phyloP scores from a whole-genome alignment of 1,140 invertebrate species.

The Mamestra configurata region DNA sequence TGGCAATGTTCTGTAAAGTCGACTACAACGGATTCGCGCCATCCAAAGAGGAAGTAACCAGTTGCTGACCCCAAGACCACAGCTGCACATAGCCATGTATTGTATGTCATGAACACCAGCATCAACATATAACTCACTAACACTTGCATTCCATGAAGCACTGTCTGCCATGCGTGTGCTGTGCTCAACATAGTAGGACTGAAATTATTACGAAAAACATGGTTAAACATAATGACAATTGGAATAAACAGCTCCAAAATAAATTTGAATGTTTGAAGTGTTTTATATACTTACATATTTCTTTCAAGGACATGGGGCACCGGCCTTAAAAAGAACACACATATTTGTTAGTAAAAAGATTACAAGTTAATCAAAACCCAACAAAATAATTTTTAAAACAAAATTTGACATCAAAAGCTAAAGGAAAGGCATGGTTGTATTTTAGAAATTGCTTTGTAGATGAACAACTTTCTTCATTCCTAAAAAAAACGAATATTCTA shows the following conservation, averaged over 20 bases:
- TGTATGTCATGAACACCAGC: slow-evolving; percentile 99
- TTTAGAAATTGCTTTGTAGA: too few species aligned
- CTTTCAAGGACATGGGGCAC: slow-evolving; percentile 81
- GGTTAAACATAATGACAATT: neutral
- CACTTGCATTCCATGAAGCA: slow-evolving; percentile 95
- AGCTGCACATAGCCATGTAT: slow-evolving; percentile 97
- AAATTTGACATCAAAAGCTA: neutral
- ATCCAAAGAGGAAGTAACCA: slow-evolving; percentile 98
- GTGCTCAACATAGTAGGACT: slow-evolving; percentile 94
- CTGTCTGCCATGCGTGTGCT: slow-evolving; percentile 95
- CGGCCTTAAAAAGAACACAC: slow-evolving; percentile 72
- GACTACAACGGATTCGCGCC: slow-evolving; percentile 97
- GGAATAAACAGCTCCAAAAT: neutral
- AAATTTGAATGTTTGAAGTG: neutral
- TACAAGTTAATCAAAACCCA: slow-evolving; percentile 14
- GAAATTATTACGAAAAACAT: slow-evolving; percentile 66
- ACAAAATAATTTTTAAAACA: too few species aligned
- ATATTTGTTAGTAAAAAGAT: slow-evolving; percentile 13
- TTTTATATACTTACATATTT: slow-evolving; percentile 77
- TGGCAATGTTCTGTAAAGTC: slow-evolving; percentile 99
- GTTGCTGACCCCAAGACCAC: slow-evolving; percentile 96
- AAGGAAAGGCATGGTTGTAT: too few species aligned
- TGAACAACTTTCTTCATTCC: too few species aligned
- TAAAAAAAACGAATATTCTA: too few species aligned
- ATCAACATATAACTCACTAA: slow-evolving; percentile 97